A percentile compares a stretch with the other conserved stretches of the same genome.
These are phyloP conservation scores for Taenioides sp. DNA, from an alignment of 2,797 vertebrate genomes.

Conservation along the genomic window DNA sequence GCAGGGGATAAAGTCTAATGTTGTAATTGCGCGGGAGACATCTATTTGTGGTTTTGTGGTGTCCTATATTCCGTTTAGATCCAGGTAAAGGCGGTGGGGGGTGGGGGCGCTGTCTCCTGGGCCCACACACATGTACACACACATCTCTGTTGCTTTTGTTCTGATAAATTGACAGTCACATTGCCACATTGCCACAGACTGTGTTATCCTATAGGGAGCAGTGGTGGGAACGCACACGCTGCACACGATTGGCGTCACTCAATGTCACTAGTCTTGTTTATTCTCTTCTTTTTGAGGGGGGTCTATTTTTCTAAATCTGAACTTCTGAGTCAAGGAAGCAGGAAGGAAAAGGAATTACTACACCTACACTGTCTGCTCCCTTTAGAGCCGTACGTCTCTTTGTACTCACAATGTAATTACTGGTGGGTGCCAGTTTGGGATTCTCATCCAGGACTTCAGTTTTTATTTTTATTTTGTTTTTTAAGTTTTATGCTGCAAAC, in stretches of 20 bases:
- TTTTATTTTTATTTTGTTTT: conserved; percentile 34
- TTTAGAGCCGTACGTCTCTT: conserved; percentile 70
- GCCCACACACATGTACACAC: conserved; percentile 60
- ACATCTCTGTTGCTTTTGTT: conserved; percentile 76
- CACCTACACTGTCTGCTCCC: conserved; percentile 73
- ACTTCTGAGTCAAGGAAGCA: conserved; percentile 73
- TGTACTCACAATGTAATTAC: conserved; percentile 73
- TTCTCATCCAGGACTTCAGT: conserved; percentile 54
- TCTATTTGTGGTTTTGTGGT: conserved; percentile 76
- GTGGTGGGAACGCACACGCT: conserved; percentile 69
- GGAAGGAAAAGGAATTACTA: conserved; percentile 73
- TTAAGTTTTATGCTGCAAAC: conserved; percentile 47
- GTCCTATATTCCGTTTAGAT: conserved; percentile 80
- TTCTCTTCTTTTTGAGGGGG: conserved; percentile 56
- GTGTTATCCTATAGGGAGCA: conserved; percentile 73
- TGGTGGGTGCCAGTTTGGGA: conserved; percentile 69
- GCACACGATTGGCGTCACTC: conserved; percentile 72
- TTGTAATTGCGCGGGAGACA: conserved; percentile 74
- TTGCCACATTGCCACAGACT: conserved; percentile 74
- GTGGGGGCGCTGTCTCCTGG: conserved; percentile 76
- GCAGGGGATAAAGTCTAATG: conserved; percentile 70
- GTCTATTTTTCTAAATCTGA: conserved; percentile 72
- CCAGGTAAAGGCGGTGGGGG: conserved; percentile 76
- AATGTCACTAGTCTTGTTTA: conserved; percentile 72
- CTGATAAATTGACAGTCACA: conserved; percentile 82